phyloP scores from a whole-genome alignment of 2,888 invertebrate genomes.

The Colostygia pectinataria region DNA sequence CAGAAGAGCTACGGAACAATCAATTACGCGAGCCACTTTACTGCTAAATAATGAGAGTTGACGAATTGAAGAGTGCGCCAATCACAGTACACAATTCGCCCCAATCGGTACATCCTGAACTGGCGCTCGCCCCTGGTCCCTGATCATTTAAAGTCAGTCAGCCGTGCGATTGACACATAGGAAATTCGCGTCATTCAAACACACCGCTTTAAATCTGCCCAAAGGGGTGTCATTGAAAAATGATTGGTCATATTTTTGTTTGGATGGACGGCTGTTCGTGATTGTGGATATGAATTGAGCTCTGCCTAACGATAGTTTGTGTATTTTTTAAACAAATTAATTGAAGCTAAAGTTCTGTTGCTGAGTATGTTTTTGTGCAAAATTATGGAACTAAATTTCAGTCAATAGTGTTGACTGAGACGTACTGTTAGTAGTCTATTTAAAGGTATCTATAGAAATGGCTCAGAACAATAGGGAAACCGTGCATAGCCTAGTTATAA shows the following conservation, averaged over 20 bases:
- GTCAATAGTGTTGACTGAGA: too few species aligned
- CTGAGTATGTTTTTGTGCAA: too few species aligned
- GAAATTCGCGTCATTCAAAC: constrained; percentile 59
- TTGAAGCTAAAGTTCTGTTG: too few species aligned
- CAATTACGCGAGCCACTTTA: neutral
- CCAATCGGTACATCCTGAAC: constrained; percentile 23
- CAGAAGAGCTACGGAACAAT: neutral
- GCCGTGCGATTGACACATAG: constrained; percentile 65
- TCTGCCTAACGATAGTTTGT: neutral
- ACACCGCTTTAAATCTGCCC: constrained; percentile 56
- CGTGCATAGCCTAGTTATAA: too few species aligned
- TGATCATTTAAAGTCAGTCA: constrained; percentile 58
- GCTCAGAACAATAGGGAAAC: too few species aligned
- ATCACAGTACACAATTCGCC: constrained; percentile 9
- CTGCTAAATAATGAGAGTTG: constrained; percentile 1
- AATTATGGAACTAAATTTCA: too few species aligned
- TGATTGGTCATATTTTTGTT: constrained; percentile 51
- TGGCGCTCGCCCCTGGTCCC: constrained; percentile 46
- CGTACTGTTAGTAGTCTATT: too few species aligned
- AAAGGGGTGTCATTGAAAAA: constrained; percentile 65
- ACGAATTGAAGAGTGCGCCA: constrained; percentile 8
- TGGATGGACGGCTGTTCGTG: constrained; percentile 16
- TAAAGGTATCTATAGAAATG: too few species aligned
- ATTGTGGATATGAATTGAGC: constrained; percentile 12
- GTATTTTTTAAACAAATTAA: too few species aligned